These are phyloP conservation scores for Candoia aspera DNA, from an alignment of 2,113 vertebrate species.

Conservation along the genomic window DNA sequence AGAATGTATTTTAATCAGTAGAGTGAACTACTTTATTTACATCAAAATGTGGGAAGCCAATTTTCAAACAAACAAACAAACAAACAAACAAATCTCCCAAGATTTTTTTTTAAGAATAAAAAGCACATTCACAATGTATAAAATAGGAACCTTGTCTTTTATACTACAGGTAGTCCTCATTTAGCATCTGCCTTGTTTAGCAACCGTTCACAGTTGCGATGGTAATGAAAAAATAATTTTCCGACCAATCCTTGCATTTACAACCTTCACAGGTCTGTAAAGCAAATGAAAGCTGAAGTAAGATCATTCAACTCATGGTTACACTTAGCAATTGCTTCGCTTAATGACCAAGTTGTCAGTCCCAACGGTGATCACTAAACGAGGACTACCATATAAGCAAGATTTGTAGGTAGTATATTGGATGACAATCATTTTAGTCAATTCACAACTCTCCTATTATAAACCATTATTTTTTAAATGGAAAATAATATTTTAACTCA, in stretches of 20 bases:
- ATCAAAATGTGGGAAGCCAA: not conserved
- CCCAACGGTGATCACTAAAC: not conserved
- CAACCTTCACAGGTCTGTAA: not conserved
- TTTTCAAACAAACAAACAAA: not conserved
- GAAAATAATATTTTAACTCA: not conserved
- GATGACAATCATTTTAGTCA: not conserved
- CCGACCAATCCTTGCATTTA: not conserved
- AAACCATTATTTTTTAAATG: slow-evolving; percentile 1
- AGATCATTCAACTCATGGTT: not conserved
- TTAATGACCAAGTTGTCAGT: not conserved
- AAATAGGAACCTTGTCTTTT: not conserved
- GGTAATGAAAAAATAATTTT: not conserved
- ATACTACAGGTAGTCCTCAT: not conserved
- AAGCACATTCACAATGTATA: not conserved
- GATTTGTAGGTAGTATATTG: not conserved
- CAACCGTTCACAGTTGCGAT: not conserved
- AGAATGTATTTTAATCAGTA: not conserved
- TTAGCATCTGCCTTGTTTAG: not conserved
- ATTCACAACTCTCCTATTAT: not conserved
- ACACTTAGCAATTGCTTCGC: not conserved
- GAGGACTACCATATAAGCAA: not conserved
- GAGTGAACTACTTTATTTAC: not conserved
- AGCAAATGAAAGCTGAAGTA: not conserved
- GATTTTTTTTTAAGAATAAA: not conserved
- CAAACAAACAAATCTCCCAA: not conserved